These are phyloP conservation scores for Drosophila kikkawai DNA, from an alignment of 1,140 invertebrate species.

Conservation along the genomic window DNA sequence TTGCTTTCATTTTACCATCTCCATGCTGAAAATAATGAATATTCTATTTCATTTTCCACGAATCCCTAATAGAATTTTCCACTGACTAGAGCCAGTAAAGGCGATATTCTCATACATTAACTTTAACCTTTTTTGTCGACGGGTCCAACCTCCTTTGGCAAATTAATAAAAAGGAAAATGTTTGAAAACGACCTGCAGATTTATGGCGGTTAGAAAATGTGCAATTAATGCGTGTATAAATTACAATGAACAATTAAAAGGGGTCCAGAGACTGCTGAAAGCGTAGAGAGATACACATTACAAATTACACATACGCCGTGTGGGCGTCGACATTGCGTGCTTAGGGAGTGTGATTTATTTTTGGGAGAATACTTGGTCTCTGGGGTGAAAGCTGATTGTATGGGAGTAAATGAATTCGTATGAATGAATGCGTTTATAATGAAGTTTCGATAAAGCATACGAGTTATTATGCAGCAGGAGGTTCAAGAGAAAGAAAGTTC, in stretches of 20 bases:
- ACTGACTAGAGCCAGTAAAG: not conserved
- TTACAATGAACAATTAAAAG: conserved; percentile 50
- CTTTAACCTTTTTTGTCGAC: conserved; percentile 30
- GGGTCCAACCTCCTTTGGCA: conserved; percentile 29
- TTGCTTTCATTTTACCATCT: not conserved
- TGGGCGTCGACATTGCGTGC: conserved; percentile 66
- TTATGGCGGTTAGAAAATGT: conserved; percentile 64
- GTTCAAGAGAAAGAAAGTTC: not conserved
- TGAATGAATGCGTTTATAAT: conserved; percentile 56
- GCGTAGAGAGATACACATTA: conserved; percentile 8
- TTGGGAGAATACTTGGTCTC: conserved; percentile 38
- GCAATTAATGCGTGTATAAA: conserved; percentile 65
- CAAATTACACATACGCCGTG: conserved; percentile 56
- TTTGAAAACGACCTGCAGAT: conserved; percentile 47
- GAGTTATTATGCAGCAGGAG: conserved; percentile 21
- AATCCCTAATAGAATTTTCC: conserved; percentile 35
- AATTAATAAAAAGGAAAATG: conserved; percentile 54
- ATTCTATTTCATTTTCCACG: conserved; percentile 20
- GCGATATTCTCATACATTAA: conserved; percentile 42
- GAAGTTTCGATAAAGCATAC: conserved; percentile 36
- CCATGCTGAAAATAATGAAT: conserved; percentile 9
- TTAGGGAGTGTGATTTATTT: conserved; percentile 67
- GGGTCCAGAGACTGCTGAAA: conserved; percentile 14
- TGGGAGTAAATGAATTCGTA: conserved; percentile 16
- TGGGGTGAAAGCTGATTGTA: conserved; percentile 8